Evolutionary conservation across 2,797 vertebrate genomes (phyloP), one percentile per base, ranked within the genome.

Genomic region (Thalassophryne amazonica): DNA sequence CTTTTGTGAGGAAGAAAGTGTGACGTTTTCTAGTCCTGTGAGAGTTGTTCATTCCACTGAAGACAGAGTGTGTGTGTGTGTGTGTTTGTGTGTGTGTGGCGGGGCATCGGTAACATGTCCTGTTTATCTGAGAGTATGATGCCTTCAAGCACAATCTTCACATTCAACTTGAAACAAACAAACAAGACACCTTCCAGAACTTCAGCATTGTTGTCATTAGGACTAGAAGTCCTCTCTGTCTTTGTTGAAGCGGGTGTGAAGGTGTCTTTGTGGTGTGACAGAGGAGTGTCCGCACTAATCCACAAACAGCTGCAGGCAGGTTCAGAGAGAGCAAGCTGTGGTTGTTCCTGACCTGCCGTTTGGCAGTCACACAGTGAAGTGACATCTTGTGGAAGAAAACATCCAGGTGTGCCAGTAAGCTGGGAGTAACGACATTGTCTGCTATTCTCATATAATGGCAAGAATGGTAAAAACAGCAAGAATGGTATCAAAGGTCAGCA

Each of bases 221-320:
- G 38, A 36, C 30, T 23, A 42, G 50, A 58, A 51, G 21, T 53
- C 51, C 61, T 5, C 22, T 43, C 23, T 1, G 14, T 39, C 45
- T 60, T 59, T 27, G 39, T 46, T 56, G 18, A 24, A 13, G 28
- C 36, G 40, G 58, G 60, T 60, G 78, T 76, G 73, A 83, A 68
- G 63, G 22, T 4, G 31, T 68, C 65, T 51, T 50, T 60, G 47
- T 62, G 29, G 65, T 72, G 74, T 55, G 78, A 79, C 43, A 34
- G 69, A 79, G 72, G 47, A 19, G 7, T 25, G 37, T 59, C 29
- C 58, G 57, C 54, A 39, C 35, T 60, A 60, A 68, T 73, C 60
- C 39, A 36, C 22, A 23, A 30, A 23, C 35, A 18, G 57, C 76
- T 76, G 60, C 69, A 64, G 81, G 70, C 64, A 2, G 16, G 39